These are phyloP conservation scores for Cyprinus carpio DNA, from an alignment of 2,113 vertebrate genomes.

Conservation along the genomic window DNA sequence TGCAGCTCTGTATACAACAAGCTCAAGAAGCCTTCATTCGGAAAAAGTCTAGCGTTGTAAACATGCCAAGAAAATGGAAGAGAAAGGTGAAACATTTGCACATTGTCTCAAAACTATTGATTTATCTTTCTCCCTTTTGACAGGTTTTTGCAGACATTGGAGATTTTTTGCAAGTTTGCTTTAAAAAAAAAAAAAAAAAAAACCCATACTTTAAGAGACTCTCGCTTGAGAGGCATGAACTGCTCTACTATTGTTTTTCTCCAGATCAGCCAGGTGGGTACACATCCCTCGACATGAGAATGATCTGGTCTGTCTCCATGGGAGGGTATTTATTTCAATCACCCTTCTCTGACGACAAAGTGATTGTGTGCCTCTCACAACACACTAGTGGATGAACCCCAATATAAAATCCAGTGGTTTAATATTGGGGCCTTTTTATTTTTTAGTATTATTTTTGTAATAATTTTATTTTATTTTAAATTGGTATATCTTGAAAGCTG, in stretches of 20 bases:
- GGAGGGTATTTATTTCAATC: neutral
- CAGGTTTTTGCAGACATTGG: slow-evolving; percentile 58
- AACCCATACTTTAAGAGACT: slow-evolving; percentile 14
- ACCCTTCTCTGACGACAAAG: neutral
- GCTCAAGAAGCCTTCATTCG: slow-evolving; percentile 21
- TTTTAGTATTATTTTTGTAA: too few species aligned
- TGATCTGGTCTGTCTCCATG: neutral
- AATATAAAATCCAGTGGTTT: too few species aligned
- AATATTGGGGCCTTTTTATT: too few species aligned
- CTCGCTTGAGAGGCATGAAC: slow-evolving; percentile 40
- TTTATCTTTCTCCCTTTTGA: slow-evolving; percentile 54
- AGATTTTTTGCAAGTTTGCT: slow-evolving; percentile 52
- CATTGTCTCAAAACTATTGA: slow-evolving; percentile 19
- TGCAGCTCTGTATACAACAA: slow-evolving; percentile 5
- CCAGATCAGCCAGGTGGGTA: neutral
- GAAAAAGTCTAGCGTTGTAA: slow-evolving; percentile 15
- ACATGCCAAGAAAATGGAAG: slow-evolving; percentile 53
- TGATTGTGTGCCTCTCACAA: too few species aligned
- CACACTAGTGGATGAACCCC: too few species aligned
- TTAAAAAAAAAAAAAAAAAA: slow-evolving; percentile 37
- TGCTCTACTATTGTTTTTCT: too few species aligned
- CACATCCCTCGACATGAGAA: neutral
- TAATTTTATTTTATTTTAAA: too few species aligned
- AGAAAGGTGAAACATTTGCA: neutral
- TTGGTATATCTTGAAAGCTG: too few species aligned